Evolutionary conservation across 2,113 vertebrate species (phyloP), one percentile per base, ranked within the genome.

Genomic region (Mesocricetus auratus): DNA sequence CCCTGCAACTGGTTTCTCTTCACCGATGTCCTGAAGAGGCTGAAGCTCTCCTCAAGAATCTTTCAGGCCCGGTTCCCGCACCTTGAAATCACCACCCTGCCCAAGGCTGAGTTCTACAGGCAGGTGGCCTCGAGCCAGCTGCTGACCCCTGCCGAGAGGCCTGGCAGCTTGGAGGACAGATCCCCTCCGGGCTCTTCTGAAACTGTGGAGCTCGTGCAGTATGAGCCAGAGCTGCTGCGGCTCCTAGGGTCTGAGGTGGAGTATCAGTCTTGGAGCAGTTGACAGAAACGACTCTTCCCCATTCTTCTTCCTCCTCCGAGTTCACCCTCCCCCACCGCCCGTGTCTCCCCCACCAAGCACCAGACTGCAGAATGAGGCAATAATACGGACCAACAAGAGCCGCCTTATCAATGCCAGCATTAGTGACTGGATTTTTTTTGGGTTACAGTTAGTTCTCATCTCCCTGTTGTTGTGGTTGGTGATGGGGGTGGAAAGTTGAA

Each of bases 1-100:
- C 99, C 99, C 96, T 99, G 99, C 98, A 99, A 99, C 98, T 99
- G 99, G 99, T 99, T 99, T 98, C 99, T 99, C 86, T 99, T 99
- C 98, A 98, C 98, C 0, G 99, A 99, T 0, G 99, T 99, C 92
- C 98, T 99, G 60, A 99, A 99, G 98, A 98, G 99, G 17, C 98
- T 99, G 95, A 99, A 99, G 98, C 99, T 99, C 95, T 99, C 99
- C 0, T 99, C 99, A 0, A 98, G 99, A 97, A 99, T 99, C 96
- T 99, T 99, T 98, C 99, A 99, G 93, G 99, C 99, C 0, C 99
- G 99, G 21, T 99, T 99, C 98, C 99, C 99, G 0, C 99, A 99
- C 98, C 97, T 99, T 33, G 99, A 99, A 98, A 98, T 99, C n/a
- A 98, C 98, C 97, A 99, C 98, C 94, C 92, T 99, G 98, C 97